These are phyloP conservation scores for Sprattus sprattus DNA, from an alignment of 2,113 vertebrate genomes.

Conservation along the genomic window DNA sequence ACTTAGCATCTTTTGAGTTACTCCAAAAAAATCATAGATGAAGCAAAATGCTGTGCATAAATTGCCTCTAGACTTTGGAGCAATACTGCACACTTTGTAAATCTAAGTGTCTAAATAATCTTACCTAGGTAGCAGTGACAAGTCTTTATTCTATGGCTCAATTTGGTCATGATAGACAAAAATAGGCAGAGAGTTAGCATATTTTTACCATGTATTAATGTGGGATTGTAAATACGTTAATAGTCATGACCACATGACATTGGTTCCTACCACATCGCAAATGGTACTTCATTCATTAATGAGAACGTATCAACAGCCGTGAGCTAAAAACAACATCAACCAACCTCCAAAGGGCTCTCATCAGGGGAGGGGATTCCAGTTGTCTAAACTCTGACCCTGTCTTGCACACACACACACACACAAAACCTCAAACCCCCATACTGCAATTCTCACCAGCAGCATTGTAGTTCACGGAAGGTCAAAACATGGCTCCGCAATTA, in stretches of 20 bases:
- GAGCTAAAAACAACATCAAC: constrained; percentile 23
- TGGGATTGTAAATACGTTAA: background rate
- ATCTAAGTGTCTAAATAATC: background rate
- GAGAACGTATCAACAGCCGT: constrained; percentile 3
- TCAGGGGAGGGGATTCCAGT: constrained; percentile 72
- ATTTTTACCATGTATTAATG: background rate
- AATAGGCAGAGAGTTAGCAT: background rate
- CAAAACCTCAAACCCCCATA: constrained; percentile 29
- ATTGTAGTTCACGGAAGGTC: constrained; percentile 66
- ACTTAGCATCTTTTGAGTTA: background rate
- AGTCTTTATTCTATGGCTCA: background rate
- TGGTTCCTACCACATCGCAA: background rate
- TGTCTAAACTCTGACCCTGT: constrained; percentile 72
- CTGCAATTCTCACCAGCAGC: constrained; percentile 58
- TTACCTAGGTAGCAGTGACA: background rate
- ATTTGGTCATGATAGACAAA: background rate
- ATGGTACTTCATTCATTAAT: background rate
- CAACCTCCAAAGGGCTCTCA: constrained; percentile 65
- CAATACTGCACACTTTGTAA: background rate
- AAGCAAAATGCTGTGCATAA: background rate
- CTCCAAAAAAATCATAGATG: background rate
- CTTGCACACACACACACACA: constrained; percentile 39
- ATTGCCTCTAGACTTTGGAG: background rate
- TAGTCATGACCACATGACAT: background rate
- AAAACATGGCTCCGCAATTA: constrained; percentile 64